Evolutionary conservation across 1,140 invertebrate genomes (phyloP).

Genomic region (Drosophila nigrodunni): DNA sequence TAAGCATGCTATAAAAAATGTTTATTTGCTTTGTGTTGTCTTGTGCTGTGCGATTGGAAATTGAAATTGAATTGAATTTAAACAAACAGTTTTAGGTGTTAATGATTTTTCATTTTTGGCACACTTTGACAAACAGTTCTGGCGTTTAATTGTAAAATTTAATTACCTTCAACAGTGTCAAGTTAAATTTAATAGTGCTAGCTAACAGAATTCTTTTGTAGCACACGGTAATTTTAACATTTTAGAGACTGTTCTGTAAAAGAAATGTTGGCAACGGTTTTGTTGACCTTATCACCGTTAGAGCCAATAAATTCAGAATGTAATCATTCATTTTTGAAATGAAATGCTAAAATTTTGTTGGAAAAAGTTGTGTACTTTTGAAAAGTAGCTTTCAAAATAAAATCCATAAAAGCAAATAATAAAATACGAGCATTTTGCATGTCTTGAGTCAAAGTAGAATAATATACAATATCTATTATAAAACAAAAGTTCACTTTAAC

Average conservation of each 20-base stretch:
- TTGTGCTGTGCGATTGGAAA: conserved; percentile 5
- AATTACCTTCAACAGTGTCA: neutral
- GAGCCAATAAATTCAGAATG: conserved; percentile 8
- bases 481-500: conserved; percentile 13
- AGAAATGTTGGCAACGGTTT: neutral
- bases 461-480: conserved; percentile 8
- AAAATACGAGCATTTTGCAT: conserved; percentile 9
- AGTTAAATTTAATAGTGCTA: neutral
- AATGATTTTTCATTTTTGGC: neutral
- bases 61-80: conserved; percentile 4
- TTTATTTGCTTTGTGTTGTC: conserved; percentile 8
- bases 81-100: conserved; percentile 10
- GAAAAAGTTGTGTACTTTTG: conserved; percentile 11
- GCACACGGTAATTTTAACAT: too few species aligned
- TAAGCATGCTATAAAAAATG: conserved; percentile 18
- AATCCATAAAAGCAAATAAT: conserved; percentile 13
- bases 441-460: conserved; percentile 3
- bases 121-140: neutral
- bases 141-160: neutral
- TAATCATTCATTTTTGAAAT: conserved; percentile 1
- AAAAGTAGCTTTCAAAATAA: neutral
- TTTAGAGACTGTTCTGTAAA: neutral
- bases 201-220: too few species aligned
- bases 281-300: neutral
- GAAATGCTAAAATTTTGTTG: neutral